Conservation (phyloP, 64 coral and sea anemone genomes). For the Montipora efflorescens region DNA sequence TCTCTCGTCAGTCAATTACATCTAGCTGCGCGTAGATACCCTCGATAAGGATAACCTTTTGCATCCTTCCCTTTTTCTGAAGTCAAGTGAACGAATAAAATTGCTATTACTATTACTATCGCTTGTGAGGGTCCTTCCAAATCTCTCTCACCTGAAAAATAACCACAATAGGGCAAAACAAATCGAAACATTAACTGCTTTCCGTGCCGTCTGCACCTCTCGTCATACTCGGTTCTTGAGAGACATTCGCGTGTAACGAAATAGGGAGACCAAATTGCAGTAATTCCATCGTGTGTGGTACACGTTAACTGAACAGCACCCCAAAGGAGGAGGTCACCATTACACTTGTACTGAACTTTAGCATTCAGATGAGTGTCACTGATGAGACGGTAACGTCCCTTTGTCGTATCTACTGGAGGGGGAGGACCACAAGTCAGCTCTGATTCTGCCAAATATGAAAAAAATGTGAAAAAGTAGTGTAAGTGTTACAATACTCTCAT, state of each 20-base stretch:
- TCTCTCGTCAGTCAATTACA: too few relatives aligned
- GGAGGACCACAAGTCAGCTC: neutral
- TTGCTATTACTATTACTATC: too few relatives aligned
- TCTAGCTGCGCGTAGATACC: too few relatives aligned
- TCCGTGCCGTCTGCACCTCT: neutral
- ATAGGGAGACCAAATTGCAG: too few relatives aligned
- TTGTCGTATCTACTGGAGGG: neutral
- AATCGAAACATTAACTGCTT: too few relatives aligned
- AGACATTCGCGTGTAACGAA: neutral
- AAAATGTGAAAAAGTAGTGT: neutral
- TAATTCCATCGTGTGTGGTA: neutral
- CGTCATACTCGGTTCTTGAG: neutral
- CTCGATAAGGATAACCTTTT: too few relatives aligned
- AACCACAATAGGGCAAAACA: neutral
- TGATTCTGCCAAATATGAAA: constrained; percentile 43
- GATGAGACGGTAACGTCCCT: neutral
- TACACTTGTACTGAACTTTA: neutral
- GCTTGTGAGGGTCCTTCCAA: neutral
- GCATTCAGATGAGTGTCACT: neutral
- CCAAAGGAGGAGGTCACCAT: neutral
- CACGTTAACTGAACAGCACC: neutral
- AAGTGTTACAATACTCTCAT: too few relatives aligned
- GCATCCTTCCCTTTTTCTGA: too few relatives aligned
- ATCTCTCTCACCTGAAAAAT: neutral
- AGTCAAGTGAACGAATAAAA: too few relatives aligned